phyloP scores from a whole-genome alignment of 2,888 invertebrate genomes.

The Pemphredon lugubris region DNA sequence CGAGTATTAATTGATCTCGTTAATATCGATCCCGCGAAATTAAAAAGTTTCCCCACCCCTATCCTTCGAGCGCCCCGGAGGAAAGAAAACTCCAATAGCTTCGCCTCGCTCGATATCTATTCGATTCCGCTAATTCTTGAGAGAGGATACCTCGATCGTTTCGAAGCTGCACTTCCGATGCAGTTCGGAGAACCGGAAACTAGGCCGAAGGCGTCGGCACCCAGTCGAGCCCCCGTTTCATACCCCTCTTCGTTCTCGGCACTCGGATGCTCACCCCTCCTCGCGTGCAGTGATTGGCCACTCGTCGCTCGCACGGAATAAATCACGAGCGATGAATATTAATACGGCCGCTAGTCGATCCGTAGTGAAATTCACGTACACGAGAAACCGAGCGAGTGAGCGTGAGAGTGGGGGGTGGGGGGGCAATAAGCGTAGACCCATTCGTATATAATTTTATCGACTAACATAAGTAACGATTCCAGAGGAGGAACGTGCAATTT shows the following conservation, averaged over 20 bases:
- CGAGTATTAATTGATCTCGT: no score
- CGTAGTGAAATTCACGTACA: neutral
- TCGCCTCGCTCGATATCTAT: conserved; percentile 14
- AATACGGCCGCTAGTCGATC: conserved; percentile 19
- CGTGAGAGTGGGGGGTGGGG: neutral
- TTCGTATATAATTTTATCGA: neutral
- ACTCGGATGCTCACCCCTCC: neutral
- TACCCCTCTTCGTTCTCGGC: conserved; percentile 12
- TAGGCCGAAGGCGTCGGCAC: conserved; percentile 37
- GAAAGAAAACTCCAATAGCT: neutral
- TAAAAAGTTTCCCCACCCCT: no score
- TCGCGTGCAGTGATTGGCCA: conserved; percentile 32
- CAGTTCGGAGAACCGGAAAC: conserved; percentile 29
- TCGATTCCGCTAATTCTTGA: conserved; percentile 27
- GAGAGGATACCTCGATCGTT: conserved; percentile 8
- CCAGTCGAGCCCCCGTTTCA: conserved; percentile 2
- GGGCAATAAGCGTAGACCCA: neutral
- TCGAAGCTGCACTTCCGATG: conserved; percentile 4
- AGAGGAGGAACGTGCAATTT: neutral
- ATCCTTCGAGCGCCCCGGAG: neutral
- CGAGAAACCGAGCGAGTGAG: neutral
- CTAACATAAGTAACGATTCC: neutral
- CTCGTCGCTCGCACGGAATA: conserved; percentile 40
- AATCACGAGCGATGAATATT: conserved; percentile 48
- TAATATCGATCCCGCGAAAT: no score